Conservation (phyloP, 1,140 invertebrate species). For the Capitella teleta region DNA sequence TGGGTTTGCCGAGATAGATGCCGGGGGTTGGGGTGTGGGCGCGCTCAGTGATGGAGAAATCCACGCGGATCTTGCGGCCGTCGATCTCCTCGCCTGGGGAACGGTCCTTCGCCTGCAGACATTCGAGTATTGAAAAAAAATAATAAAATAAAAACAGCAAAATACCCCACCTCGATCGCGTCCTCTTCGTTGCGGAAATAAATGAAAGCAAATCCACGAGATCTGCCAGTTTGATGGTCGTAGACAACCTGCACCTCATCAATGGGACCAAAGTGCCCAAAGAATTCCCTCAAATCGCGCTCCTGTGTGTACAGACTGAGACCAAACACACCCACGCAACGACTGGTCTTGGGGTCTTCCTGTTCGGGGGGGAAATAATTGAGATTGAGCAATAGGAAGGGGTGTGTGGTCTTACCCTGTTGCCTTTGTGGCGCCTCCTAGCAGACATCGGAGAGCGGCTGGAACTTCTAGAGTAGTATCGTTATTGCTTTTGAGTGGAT, state of each 20-base stretch:
- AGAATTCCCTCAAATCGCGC: constrained; percentile 82
- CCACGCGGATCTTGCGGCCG: constrained; percentile 81
- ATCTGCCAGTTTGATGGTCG: constrained; percentile 64
- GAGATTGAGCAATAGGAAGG: neutral
- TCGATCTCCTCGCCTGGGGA: constrained; percentile 90
- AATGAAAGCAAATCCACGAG: constrained; percentile 92
- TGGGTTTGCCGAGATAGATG: constrained; percentile 92
- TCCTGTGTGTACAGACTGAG: constrained; percentile 86
- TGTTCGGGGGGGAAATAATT: constrained; percentile 13
- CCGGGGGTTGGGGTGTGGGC: constrained; percentile 96
- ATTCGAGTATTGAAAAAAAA: neutral
- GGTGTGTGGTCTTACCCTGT: constrained; percentile 22
- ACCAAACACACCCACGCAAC: constrained; percentile 89
- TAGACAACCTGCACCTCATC: constrained; percentile 64
- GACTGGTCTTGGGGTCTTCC: constrained; percentile 76
- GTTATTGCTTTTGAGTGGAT: constrained; percentile 3
- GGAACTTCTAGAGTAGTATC: constrained; percentile 24
- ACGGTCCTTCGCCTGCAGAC: constrained; percentile 68
- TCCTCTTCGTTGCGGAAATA: constrained; percentile 83
- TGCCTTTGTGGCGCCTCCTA: constrained; percentile 44
- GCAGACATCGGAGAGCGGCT: constrained; percentile 47
- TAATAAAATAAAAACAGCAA: too few relatives aligned
- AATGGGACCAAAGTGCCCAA: constrained; percentile 80
- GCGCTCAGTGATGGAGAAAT: constrained; percentile 93
- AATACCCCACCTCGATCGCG: constrained; percentile 57